These are phyloP conservation scores for Lasioglossum malachurum DNA, from an alignment of 2,888 invertebrate genomes.

Conservation along the genomic window DNA sequence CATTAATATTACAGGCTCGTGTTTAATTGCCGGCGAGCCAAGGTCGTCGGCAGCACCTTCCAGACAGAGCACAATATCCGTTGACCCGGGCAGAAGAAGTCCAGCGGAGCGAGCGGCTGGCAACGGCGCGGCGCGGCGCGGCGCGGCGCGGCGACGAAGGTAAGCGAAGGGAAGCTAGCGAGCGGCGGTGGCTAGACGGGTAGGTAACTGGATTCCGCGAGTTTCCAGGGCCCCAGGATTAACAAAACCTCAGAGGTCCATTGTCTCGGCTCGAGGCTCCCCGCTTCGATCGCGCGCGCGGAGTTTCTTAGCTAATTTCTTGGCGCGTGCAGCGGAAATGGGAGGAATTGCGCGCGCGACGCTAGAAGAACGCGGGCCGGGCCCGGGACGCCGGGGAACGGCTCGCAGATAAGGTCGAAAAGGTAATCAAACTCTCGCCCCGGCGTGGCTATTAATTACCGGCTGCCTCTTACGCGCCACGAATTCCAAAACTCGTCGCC, in stretches of 20 bases:
- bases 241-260: conserved; percentile 71
- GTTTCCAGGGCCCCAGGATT: conserved; percentile 61
- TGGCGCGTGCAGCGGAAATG: conserved; percentile 68
- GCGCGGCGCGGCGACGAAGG: background rate
- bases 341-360: conserved; percentile 46
- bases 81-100: conserved; percentile 3
- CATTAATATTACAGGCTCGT: conserved; percentile 3
- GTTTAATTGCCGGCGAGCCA: background rate
- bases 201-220: conserved; percentile 47
- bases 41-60: background rate
- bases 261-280: conserved; percentile 69
- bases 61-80: background rate
- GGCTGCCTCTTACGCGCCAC: conserved; percentile 70
- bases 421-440: conserved; percentile 80
- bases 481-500: conserved; percentile 71
- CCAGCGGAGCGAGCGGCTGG: background rate
- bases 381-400: conserved; percentile 2
- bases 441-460: conserved; percentile 79
- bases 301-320: conserved; percentile 78
- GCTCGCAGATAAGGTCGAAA: conserved; percentile 69
- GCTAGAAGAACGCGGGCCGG: conserved; percentile 7
- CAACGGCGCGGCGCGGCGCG: background rate
- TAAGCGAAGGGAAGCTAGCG: background rate
- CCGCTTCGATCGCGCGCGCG: conserved; percentile 66
- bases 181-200: conserved; percentile 4